Evolutionary conservation across 2,113 vertebrate species (phyloP).

Genomic region (Petrocephalus microphthalmus): DNA sequence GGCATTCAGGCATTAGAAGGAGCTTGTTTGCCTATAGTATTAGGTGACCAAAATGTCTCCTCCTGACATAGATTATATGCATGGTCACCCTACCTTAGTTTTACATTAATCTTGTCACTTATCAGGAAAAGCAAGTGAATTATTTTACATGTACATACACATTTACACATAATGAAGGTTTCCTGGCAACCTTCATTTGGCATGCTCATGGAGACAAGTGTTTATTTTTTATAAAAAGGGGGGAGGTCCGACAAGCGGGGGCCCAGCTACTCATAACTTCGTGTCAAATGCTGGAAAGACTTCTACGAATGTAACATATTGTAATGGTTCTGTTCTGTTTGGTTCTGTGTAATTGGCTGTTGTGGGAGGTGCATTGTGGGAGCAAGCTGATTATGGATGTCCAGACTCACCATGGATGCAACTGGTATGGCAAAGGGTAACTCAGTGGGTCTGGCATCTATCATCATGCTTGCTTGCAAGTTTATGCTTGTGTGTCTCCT

Average conservation of each 20-base stretch:
- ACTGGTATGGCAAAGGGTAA: too few species aligned
- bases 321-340: too few species aligned
- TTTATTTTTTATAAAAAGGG: background rate
- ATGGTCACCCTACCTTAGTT: background rate
- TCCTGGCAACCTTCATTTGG: background rate
- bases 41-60: background rate
- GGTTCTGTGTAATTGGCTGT: too few species aligned
- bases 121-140: background rate
- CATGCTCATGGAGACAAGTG: background rate
- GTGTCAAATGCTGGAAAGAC: background rate
- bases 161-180: background rate
- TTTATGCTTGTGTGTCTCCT: too few species aligned
- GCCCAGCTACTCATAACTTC: background rate
- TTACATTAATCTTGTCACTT: background rate
- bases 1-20: background rate
- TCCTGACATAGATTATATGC: background rate
- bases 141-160: background rate
- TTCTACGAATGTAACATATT: background rate
- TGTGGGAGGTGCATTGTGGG: too few species aligned
- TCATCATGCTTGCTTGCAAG: too few species aligned
- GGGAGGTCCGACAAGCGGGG: background rate
- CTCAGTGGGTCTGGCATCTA: too few species aligned
- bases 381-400: too few species aligned
- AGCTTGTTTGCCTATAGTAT: background rate
- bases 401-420: too few species aligned